phyloP scores from a whole-genome alignment of 2,888 invertebrate genomes.

The Anthophora plumipes region DNA sequence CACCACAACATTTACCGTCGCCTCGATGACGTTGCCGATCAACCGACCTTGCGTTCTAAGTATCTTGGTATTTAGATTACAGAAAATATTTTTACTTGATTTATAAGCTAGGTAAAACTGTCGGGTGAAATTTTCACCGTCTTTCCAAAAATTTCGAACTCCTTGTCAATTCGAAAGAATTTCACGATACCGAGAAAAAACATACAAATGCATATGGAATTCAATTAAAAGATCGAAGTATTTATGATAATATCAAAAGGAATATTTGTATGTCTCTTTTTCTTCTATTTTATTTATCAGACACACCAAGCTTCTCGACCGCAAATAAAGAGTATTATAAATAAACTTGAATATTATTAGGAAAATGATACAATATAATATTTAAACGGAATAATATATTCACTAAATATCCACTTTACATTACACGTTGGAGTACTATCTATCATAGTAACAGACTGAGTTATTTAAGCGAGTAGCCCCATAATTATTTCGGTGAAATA shows the following conservation, averaged over 20 bases:
- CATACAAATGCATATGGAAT: no score
- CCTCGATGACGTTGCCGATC: conserved; percentile 70
- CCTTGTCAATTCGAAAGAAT: no score
- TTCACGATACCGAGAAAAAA: no score
- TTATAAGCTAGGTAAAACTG: not conserved
- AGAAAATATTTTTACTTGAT: conserved; percentile 36
- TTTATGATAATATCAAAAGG: no score
- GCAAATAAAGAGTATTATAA: no score
- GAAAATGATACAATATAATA: no score
- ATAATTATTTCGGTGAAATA: not conserved
- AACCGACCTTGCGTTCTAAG: conserved; percentile 73
- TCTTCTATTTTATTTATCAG: no score
- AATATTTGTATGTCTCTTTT: no score
- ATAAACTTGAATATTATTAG: no score
- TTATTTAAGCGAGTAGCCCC: not conserved
- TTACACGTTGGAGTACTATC: not conserved
- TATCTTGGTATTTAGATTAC: conserved; percentile 67
- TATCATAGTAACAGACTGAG: not conserved
- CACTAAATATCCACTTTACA: not conserved
- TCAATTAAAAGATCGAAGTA: no score
- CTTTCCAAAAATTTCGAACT: not conserved
- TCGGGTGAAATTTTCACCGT: not conserved
- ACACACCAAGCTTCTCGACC: no score
- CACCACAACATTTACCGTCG: conserved; percentile 68
- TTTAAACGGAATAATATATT: not conserved